These are phyloP conservation scores for Aethes cnicana DNA, from an alignment of 2,888 invertebrate species.

Conservation along the genomic window DNA sequence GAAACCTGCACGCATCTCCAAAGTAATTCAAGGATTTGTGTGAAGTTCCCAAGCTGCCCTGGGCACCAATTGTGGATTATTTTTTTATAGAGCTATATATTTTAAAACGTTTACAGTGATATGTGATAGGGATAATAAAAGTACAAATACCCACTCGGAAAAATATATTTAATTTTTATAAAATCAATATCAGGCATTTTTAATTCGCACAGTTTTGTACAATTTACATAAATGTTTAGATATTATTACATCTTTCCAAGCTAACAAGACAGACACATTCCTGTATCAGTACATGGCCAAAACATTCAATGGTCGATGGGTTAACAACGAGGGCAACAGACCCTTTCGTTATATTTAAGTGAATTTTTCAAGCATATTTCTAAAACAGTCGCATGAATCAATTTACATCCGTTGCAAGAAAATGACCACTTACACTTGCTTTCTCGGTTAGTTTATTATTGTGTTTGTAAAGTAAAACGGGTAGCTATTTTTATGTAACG, in stretches of 20 bases:
- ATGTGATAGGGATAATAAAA: slow-evolving; percentile 42
- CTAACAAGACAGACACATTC: slow-evolving; percentile 37
- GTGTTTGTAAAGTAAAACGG: no score
- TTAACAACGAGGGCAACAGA: slow-evolving; percentile 22
- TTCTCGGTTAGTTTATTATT: no score
- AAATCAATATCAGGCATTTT: slow-evolving; percentile 80
- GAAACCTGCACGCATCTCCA: no score
- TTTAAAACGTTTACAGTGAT: no score
- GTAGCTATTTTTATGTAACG: no score
- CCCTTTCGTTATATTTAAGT: slow-evolving; percentile 9
- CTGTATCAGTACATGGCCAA: slow-evolving; percentile 23
- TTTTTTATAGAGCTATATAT: no score
- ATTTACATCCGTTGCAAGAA: slow-evolving; percentile 3
- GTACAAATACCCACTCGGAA: slow-evolving; percentile 74
- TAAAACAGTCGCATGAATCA: not conserved
- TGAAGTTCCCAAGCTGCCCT: no score
- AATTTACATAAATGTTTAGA: slow-evolving; percentile 57
- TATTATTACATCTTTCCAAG: slow-evolving; percentile 48
- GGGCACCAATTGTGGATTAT: no score
- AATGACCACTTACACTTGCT: no score
- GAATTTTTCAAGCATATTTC: slow-evolving; percentile 4
- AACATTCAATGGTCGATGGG: slow-evolving; percentile 21
- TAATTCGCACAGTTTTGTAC: slow-evolving; percentile 78
- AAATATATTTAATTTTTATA: slow-evolving; percentile 81
- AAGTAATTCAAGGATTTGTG: no score